A percentile compares a stretch with the other conserved stretches of the same genome.
These are phyloP conservation scores for Biston stratarius DNA, from an alignment of 2,888 invertebrate genomes.

Conservation along the genomic window DNA sequence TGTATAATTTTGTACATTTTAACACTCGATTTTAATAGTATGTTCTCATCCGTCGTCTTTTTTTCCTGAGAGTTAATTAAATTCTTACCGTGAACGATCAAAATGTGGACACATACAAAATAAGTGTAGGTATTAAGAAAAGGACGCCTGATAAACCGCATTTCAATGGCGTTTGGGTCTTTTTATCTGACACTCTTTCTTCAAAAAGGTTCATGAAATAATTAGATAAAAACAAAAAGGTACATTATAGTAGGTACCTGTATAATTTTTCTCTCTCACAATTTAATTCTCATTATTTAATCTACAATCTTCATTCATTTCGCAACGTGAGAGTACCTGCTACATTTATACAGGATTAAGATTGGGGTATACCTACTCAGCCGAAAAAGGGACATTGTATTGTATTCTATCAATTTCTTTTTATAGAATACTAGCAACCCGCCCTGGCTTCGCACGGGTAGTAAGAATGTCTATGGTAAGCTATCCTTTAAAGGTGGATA, in stretches of 20 bases:
- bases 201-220: conserved; percentile 1
- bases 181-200: conserved; percentile 1
- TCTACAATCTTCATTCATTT: no score
- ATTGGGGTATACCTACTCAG: no score
- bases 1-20: no score
- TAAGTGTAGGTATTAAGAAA: background rate
- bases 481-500: no score
- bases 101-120: conserved; percentile 13
- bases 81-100: background rate
- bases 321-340: no score
- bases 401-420: no score
- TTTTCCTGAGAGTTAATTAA: conserved; percentile 6
- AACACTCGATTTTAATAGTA: background rate
- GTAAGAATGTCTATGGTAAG: no score
- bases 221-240: background rate
- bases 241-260: background rate
- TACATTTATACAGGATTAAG: no score
- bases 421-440: no score
- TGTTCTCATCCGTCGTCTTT: background rate
- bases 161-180: background rate
- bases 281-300: no score
- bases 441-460: no score
- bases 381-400: no score
- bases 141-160: background rate
- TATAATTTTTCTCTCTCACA: background rate